Percentiles rank a stretch among this genome's conserved stretches.
These are phyloP conservation scores for Dasypus novemcinctus DNA, from an alignment of 2,113 vertebrate genomes.

Conservation along the genomic window DNA sequence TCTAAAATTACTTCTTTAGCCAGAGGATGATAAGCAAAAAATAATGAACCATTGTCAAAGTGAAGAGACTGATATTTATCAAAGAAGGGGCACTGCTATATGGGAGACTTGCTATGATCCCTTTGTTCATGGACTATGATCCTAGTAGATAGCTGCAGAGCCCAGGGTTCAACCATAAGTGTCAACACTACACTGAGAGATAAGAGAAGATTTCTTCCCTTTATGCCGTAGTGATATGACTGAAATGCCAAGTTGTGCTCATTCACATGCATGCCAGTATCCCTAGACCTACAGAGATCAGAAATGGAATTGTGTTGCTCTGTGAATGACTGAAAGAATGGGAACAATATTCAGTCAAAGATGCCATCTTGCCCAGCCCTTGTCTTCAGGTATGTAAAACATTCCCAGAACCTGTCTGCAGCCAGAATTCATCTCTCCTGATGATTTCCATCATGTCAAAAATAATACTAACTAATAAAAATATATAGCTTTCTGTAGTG, in stretches of 20 bases:
- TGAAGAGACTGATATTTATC: not conserved
- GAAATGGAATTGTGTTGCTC: not conserved
- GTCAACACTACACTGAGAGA: not conserved
- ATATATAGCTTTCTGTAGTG: not conserved
- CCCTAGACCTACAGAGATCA: not conserved
- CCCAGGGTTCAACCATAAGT: not conserved
- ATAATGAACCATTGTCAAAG: not conserved
- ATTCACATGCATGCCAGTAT: not conserved
- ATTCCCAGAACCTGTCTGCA: not conserved
- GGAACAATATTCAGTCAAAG: not conserved
- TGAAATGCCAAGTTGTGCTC: not conserved
- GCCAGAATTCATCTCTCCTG: not conserved
- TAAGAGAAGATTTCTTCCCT: not conserved
- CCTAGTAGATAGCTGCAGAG: not conserved
- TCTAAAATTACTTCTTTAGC: slow-evolving; percentile 26
- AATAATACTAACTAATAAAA: not conserved
- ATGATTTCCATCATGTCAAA: slow-evolving; percentile 13
- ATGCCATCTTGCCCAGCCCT: not conserved
- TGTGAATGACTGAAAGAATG: not conserved
- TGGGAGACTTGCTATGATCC: not conserved
- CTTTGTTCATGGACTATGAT: not conserved
- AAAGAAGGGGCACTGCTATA: not conserved
- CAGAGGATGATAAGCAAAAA: not conserved
- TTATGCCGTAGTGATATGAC: not conserved
- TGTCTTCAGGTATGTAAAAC: not conserved